A percentile compares a stretch with the other conserved stretches of the same genome.
These are phyloP conservation scores for Drosophila pseudoananassae DNA, from an alignment of 1,140 invertebrate species.

Conservation along the genomic window DNA sequence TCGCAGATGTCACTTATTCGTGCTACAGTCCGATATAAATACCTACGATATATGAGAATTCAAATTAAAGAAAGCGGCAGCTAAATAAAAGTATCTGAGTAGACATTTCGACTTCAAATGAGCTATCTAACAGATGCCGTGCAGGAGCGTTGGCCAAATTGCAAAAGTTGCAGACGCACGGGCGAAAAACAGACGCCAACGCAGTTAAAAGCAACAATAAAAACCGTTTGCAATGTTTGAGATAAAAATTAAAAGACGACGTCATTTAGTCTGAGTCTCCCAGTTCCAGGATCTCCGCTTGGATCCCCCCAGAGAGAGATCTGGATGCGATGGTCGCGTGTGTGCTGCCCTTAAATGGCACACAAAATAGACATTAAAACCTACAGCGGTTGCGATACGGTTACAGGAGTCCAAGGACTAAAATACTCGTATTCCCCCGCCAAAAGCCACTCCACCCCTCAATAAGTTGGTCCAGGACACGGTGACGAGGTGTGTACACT, in stretches of 20 bases:
- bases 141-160: constrained; percentile 65
- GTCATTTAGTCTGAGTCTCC: constrained; percentile 61
- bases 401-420: constrained; percentile 6
- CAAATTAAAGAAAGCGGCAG: constrained; percentile 65
- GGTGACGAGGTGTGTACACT: constrained; percentile 47
- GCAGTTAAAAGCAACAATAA: constrained; percentile 81
- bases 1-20: not conserved
- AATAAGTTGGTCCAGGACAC: constrained; percentile 40
- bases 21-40: constrained; percentile 11
- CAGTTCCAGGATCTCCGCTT: constrained; percentile 3
- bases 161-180: constrained; percentile 59
- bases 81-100: constrained; percentile 35
- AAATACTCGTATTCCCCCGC: not conserved
- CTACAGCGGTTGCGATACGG: constrained; percentile 46
- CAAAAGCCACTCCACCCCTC: not conserved
- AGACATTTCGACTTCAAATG: constrained; percentile 29
- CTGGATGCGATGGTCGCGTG: constrained; percentile 55
- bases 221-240: constrained; percentile 81
- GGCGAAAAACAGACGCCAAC: constrained; percentile 62
- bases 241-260: constrained; percentile 83
- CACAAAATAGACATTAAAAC: constrained; percentile 79
- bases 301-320: constrained; percentile 17
- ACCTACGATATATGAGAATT: constrained; percentile 64
- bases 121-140: constrained; percentile 63
- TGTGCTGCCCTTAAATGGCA: constrained; percentile 75